phyloP scores from a whole-genome alignment of 2,113 vertebrate genomes.

The Thomomys bottae region DNA sequence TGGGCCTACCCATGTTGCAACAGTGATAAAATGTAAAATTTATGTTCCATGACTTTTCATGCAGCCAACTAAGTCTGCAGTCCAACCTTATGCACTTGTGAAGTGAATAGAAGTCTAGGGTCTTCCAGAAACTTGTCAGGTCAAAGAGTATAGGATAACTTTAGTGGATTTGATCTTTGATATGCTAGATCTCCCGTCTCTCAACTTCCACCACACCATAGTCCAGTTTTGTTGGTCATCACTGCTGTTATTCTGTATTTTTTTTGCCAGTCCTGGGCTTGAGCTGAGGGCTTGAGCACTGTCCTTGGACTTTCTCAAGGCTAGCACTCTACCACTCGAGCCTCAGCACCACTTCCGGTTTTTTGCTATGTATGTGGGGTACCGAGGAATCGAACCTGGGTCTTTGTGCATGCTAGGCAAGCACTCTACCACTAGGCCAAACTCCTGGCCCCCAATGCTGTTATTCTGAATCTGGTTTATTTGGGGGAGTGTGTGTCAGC shows the following conservation, averaged over 20 bases:
- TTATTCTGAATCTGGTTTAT: background rate
- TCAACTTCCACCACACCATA: background rate
- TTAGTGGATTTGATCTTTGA: background rate
- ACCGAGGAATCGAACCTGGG: too few species aligned
- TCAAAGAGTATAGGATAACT: background rate
- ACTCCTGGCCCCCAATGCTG: background rate
- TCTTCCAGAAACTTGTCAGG: background rate
- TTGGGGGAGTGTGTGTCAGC: background rate
- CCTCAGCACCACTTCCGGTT: too few species aligned
- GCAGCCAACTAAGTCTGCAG: background rate
- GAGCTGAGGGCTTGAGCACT: too few species aligned
- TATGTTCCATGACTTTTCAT: background rate
- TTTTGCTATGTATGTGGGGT: too few species aligned
- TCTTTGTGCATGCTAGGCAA: too few species aligned
- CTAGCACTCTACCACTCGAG: too few species aligned
- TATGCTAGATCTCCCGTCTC: background rate
- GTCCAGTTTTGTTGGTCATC: background rate
- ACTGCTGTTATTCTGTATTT: background rate
- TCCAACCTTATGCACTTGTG: background rate
- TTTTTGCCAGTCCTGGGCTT: too few species aligned
- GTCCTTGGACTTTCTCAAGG: too few species aligned
- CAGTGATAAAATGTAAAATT: conserved; percentile 25
- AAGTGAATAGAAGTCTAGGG: background rate
- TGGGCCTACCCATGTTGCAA: background rate
- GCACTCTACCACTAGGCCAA: too few species aligned